Conservation (phyloP, 2,113 vertebrate species). For the Pycnonotus jocosus region DNA sequence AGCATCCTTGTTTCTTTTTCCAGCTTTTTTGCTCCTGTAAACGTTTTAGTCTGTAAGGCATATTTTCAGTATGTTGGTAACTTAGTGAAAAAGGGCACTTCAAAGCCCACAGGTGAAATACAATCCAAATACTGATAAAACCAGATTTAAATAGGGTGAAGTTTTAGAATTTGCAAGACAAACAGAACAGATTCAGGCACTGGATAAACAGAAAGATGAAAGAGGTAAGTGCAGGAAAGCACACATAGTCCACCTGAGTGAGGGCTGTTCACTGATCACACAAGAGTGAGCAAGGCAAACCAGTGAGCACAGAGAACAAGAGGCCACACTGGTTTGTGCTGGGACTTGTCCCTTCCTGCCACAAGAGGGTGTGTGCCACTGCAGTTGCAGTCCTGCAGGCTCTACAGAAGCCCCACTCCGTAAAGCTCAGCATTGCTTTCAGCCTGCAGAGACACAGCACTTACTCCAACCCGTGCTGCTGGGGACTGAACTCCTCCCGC, state of each 20-base stretch:
- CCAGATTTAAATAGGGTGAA: neutral
- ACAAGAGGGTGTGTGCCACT: slow-evolving; percentile 60
- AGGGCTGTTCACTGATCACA: neutral
- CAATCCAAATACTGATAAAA: neutral
- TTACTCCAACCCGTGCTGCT: neutral
- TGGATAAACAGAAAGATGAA: neutral
- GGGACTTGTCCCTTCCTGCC: slow-evolving; percentile 20
- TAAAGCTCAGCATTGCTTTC: neutral
- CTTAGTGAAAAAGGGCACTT: neutral
- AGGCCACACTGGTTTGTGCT: neutral
- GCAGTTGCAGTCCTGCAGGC: neutral
- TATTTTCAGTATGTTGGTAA: neutral
- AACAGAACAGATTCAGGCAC: neutral
- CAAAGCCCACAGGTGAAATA: neutral
- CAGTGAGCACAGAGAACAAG: neutral
- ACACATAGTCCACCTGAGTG: neutral
- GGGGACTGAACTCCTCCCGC: neutral
- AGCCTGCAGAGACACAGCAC: neutral
- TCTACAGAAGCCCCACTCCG: neutral
- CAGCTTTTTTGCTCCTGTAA: neutral
- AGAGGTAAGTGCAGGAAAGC: neutral
- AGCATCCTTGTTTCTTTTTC: neutral
- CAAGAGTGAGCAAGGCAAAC: neutral
- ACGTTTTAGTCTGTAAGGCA: neutral
- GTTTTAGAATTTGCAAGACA: neutral